Evolutionary conservation across 1,140 invertebrate genomes (phyloP).

Genomic region (Drosophila kepulauana): DNA sequence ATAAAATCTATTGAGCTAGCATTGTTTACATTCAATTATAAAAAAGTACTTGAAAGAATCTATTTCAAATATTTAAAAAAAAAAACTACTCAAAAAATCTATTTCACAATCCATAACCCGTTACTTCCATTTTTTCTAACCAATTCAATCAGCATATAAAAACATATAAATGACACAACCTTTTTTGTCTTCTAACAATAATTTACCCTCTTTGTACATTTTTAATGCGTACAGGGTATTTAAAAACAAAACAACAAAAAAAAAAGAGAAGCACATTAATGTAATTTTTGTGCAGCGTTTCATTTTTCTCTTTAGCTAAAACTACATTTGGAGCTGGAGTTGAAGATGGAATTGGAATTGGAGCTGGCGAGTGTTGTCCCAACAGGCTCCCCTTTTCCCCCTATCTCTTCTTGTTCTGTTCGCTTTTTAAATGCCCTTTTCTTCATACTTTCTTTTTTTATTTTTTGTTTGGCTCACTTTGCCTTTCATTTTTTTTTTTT

Average conservation of each 20-base stretch:
- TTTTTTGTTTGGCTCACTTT: constrained; percentile 9
- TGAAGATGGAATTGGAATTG: not conserved
- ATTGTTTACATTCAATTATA: too few species aligned
- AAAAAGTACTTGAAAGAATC: too few species aligned
- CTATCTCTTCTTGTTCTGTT: not conserved
- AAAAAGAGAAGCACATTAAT: constrained; percentile 65
- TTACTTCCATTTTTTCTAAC: too few species aligned
- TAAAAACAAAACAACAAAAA: not conserved
- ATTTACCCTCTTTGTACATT: not conserved
- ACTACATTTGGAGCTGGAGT: not conserved
- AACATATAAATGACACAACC: not conserved
- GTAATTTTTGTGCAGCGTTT: constrained; percentile 58
- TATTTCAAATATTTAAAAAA: too few species aligned
- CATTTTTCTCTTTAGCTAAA: constrained; percentile 27
- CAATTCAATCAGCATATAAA: too few species aligned
- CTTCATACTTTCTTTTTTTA: constrained; percentile 8
- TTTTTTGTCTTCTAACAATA: not conserved
- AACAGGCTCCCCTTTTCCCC: constrained; percentile 7
- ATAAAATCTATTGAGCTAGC: too few species aligned
- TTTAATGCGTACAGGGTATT: constrained; percentile 22
- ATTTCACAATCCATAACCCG: too few species aligned
- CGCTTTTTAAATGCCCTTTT: not conserved
- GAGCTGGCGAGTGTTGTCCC: constrained; percentile 1
- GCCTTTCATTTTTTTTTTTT: constrained; percentile 21
- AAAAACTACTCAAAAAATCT: too few species aligned